These are phyloP conservation scores for Eumaeus atala DNA, from an alignment of 1,140 invertebrate species.

Conservation along the genomic window DNA sequence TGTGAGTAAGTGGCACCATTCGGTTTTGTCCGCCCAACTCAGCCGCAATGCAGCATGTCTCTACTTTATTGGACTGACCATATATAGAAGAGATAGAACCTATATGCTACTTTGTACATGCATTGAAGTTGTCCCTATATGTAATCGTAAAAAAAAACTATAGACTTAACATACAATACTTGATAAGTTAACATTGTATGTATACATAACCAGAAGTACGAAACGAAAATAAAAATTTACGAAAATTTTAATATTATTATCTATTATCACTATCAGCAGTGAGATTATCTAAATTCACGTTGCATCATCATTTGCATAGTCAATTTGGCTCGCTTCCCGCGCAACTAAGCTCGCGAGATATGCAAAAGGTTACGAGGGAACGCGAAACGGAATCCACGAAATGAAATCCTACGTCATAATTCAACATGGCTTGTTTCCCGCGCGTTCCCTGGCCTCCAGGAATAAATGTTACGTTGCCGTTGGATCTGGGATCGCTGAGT, in stretches of 20 bases:
- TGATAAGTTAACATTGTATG: too few species aligned
- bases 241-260: constrained; percentile 8
- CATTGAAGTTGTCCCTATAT: too few species aligned
- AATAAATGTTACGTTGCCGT: constrained; percentile 57
- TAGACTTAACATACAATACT: too few species aligned
- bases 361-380: constrained; percentile 27
- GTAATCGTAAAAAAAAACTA: too few species aligned
- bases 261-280: constrained; percentile 2
- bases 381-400: constrained; percentile 19
- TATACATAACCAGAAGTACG: too few species aligned
- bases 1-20: too few species aligned
- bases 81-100: too few species aligned
- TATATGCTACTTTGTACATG: too few species aligned
- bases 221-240: not conserved
- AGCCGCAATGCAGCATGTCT: too few species aligned
- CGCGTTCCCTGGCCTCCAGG: constrained; percentile 37
- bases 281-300: constrained; percentile 18
- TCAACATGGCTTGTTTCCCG: constrained; percentile 22
- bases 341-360: constrained; percentile 23
- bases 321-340: constrained; percentile 29
- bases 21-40: too few species aligned
- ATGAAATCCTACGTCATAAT: constrained; percentile 18
- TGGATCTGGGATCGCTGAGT: constrained; percentile 57
- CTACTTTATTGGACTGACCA: too few species aligned
- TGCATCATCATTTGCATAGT: constrained; percentile 29